These are phyloP conservation scores for Lochmaea capreae DNA, from an alignment of 2,888 invertebrate genomes.

Conservation along the genomic window DNA sequence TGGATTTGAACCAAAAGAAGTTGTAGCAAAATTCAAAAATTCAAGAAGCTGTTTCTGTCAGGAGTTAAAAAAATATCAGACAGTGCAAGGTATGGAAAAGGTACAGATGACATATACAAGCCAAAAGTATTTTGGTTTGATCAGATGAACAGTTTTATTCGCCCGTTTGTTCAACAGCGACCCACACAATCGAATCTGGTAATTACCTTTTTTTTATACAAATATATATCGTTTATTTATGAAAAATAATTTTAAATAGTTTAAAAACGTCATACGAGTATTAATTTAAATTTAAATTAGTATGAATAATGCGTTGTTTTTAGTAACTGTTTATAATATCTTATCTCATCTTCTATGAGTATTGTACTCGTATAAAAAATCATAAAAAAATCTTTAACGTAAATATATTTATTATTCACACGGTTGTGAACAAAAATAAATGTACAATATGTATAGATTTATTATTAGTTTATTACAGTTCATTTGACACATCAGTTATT, in stretches of 20 bases:
- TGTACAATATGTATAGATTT: constrained; percentile 13
- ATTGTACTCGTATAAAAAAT: too few relatives aligned
- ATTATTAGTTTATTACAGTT: constrained; percentile 5
- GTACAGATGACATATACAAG: constrained; percentile 14
- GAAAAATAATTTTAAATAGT: too few relatives aligned
- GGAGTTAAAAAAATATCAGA: constrained; percentile 29
- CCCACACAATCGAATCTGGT: too few relatives aligned
- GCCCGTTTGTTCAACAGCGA: too few relatives aligned
- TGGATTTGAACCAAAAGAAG: constrained; percentile 24
- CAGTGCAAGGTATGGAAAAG: constrained; percentile 3
- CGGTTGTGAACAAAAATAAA: constrained; percentile 6
- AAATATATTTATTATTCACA: constrained; percentile 10
- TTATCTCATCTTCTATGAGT: background rate
- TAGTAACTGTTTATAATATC: background rate
- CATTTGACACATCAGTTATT: constrained; percentile 8
- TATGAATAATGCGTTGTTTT: too few relatives aligned
- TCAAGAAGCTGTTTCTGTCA: constrained; percentile 32
- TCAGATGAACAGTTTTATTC: too few relatives aligned
- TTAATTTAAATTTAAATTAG: too few relatives aligned
- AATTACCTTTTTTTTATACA: constrained; percentile 6
- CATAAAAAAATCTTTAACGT: background rate
- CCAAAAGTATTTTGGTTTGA: constrained; percentile 8
- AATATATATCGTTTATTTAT: constrained; percentile 7
- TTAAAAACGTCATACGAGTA: too few relatives aligned
- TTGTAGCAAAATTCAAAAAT: constrained; percentile 33